phyloP scores from a whole-genome alignment of 2,888 invertebrate genomes.

The Plagiodera versicolora region DNA sequence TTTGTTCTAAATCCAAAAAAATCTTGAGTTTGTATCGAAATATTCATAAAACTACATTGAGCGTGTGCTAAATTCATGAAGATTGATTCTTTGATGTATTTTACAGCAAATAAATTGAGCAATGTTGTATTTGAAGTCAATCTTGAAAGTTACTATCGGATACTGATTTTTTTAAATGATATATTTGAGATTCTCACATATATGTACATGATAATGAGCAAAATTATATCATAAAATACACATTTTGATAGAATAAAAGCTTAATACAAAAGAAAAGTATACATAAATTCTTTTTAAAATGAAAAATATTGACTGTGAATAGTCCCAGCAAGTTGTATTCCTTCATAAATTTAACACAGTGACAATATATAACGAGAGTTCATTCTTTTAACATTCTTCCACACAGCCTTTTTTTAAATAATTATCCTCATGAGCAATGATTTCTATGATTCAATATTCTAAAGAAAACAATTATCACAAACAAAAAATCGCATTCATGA shows the following conservation, averaged over 20 bases:
- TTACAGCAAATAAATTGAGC: no score
- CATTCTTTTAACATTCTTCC: no score
- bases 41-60: background rate
- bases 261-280: no score
- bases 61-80: background rate
- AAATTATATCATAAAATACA: background rate
- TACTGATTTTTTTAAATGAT: no score
- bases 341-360: background rate
- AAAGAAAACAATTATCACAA: background rate
- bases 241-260: no score
- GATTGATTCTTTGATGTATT: background rate
- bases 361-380: background rate
- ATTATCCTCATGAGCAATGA: background rate
- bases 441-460: background rate
- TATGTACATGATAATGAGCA: background rate
- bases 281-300: no score
- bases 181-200: no score
- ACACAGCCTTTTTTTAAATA: background rate
- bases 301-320: background rate
- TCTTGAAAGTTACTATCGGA: no score
- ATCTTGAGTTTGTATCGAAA: background rate
- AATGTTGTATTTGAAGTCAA: no score
- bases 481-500: no score
- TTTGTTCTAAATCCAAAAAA: constrained; percentile 2
- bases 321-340: background rate